These are phyloP conservation scores for Meganola albula DNA, from an alignment of 2,888 invertebrate genomes.

Conservation along the genomic window DNA sequence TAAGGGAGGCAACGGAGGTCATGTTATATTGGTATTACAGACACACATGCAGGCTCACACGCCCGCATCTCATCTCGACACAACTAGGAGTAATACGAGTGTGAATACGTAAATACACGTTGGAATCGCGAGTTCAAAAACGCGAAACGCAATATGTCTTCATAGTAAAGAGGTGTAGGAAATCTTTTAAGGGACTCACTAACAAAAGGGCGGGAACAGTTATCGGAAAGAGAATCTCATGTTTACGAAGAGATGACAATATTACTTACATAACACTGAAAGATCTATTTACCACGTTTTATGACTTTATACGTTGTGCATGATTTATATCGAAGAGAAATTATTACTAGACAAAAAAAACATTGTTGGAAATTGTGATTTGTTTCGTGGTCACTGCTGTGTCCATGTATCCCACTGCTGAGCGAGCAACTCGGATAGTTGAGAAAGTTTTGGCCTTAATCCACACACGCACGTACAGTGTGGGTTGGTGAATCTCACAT, in stretches of 20 bases:
- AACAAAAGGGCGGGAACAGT: slow-evolving; percentile 59
- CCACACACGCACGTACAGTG: too few relatives aligned
- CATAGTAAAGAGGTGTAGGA: slow-evolving; percentile 63
- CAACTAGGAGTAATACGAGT: slow-evolving; percentile 72
- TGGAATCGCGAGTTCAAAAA: slow-evolving; percentile 75
- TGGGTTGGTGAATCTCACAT: too few relatives aligned
- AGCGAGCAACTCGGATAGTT: too few relatives aligned
- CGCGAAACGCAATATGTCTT: slow-evolving; percentile 77
- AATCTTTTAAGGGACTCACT: slow-evolving; percentile 62
- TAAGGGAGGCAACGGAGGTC: slow-evolving; percentile 43
- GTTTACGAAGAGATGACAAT: slow-evolving; percentile 51
- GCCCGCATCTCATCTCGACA: slow-evolving; percentile 66
- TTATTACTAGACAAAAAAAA: too few relatives aligned
- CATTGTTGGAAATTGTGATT: too few relatives aligned
- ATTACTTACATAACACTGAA: too few relatives aligned
- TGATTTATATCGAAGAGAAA: too few relatives aligned
- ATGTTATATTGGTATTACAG: slow-evolving; percentile 53
- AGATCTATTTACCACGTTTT: too few relatives aligned
- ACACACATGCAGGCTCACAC: slow-evolving; percentile 58
- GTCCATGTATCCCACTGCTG: too few relatives aligned
- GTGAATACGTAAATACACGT: slow-evolving; percentile 76
- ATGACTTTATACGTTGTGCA: too few relatives aligned
- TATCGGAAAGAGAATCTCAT: slow-evolving; percentile 60
- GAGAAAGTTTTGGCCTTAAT: too few relatives aligned
- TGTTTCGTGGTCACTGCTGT: too few relatives aligned